Evolutionary conservation across 2,797 vertebrate species (phyloP), one percentile per base, ranked within the genome.

Genomic region (Sebastes glaucus): DNA sequence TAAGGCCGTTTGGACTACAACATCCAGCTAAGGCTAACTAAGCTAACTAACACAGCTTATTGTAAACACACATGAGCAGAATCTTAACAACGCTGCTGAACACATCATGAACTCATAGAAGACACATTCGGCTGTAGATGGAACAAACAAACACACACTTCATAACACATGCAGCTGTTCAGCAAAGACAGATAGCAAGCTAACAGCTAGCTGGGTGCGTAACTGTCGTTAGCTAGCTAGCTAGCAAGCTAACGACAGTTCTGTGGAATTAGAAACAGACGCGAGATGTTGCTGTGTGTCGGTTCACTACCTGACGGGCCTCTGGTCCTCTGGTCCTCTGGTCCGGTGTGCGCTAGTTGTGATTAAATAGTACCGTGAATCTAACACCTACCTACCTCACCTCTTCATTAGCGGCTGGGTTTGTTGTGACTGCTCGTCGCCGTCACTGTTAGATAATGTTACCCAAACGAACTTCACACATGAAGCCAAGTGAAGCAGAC

Each of bases 181-280:
- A 18, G 35, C 20, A 72, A 11, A 11, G 28, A 38, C 2, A 38
- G 1, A 49, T 2, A 14, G 38, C 35, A 14, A 28, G 61, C 57
- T 63, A 61, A 23, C 42, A 25, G 22, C 35, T 53, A 63, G 57
- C 52, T 64, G 30, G 35, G 63, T 52, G 22, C 11, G 30, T 23
- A 5, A 28, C 61, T 33, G 28, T 59, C 49, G 79, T 65, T 57
- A 86, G 81, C 81, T 67, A 18, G 61, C 53, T 53, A 84, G 81
- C 81, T 70, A 52, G 16, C 35, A 63, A 11, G 83, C 83, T 84
- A 82, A 46, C 11, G 16, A 5, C 11, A 38, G 28, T 38, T 68
- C 0, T n/a, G 3, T 68, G 10, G 1, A 53, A 55, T 28, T 3
- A n/a, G 20, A n/a, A 72, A 33, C 35, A 65, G 35, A 33, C 42